Percentiles rank a stretch among this genome's conserved stretches.
phyloP scores from a whole-genome alignment of 2,797 vertebrate genomes.

The Crax fasciolata region DNA sequence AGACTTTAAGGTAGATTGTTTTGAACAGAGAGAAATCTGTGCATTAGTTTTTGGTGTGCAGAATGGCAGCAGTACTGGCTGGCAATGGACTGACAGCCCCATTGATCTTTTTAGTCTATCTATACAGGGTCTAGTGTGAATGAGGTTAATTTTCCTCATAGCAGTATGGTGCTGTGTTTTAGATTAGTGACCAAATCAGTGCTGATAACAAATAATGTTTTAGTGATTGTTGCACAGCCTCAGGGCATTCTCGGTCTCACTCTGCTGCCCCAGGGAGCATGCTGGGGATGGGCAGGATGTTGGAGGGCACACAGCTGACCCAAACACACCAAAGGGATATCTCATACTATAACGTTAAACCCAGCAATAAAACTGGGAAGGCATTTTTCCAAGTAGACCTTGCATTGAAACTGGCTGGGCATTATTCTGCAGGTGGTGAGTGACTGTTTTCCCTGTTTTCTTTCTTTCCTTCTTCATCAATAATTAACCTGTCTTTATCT shows the following conservation, averaged over 20 bases:
- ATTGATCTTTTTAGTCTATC: not conserved
- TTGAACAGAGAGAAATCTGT: not conserved
- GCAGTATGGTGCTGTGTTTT: not conserved
- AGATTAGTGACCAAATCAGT: not conserved
- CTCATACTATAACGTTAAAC: fast-evolving
- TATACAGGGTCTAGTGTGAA: not conserved
- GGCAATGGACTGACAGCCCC: not conserved
- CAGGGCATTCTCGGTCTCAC: not conserved
- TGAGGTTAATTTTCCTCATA: not conserved
- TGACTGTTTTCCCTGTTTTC: not conserved
- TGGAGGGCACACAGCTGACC: not conserved
- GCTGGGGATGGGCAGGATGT: not conserved
- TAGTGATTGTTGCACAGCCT: not conserved
- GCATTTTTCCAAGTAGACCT: not conserved
- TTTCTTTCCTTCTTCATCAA: not conserved
- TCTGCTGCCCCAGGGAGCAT: not conserved
- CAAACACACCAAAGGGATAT: not conserved
- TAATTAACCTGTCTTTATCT: not conserved
- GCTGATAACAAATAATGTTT: not conserved
- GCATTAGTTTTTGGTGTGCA: not conserved
- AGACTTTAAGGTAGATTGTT: not conserved
- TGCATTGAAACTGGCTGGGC: not conserved
- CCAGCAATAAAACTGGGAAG: not conserved
- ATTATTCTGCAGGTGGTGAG: not conserved
- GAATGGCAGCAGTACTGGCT: not conserved